Percentiles rank a stretch among this genome's conserved stretches.
phyloP scores from a whole-genome alignment of 1,140 invertebrate species.

The Brachionus paranguensis region DNA sequence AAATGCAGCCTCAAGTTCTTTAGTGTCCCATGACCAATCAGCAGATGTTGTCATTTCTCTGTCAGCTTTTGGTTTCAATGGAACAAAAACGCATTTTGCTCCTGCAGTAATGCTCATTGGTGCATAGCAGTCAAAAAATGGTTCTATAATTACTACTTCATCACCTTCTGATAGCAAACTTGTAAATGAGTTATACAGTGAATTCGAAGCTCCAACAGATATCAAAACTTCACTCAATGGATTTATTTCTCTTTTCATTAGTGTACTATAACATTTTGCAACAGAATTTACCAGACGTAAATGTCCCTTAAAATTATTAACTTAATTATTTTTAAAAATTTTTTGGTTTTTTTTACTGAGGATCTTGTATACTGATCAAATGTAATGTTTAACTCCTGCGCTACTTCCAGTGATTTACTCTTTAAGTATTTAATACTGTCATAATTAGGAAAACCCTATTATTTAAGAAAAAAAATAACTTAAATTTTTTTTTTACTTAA shows the following conservation, averaged over 20 bases:
- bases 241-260: slow-evolving; percentile 70
- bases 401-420: slow-evolving; percentile 67
- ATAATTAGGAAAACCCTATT: slow-evolving; percentile 83
- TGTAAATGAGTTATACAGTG: slow-evolving; percentile 65
- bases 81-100: slow-evolving; percentile 77
- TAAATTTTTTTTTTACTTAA: neutral
- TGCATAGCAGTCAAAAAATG: slow-evolving; percentile 95
- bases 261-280: slow-evolving; percentile 73
- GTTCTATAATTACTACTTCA: slow-evolving; percentile 93
- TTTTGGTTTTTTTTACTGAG: slow-evolving; percentile 51
- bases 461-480: neutral
- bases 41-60: slow-evolving; percentile 60
- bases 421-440: slow-evolving; percentile 75
- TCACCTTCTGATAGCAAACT: slow-evolving; percentile 74
- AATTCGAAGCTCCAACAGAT: slow-evolving; percentile 85
- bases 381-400: slow-evolving; percentile 66
- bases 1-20: slow-evolving; percentile 76
- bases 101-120: slow-evolving; percentile 84
- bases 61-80: slow-evolving; percentile 69
- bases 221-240: slow-evolving; percentile 77
- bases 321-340: no score
- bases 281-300: slow-evolving; percentile 76
- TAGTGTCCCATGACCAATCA: slow-evolving; percentile 80
- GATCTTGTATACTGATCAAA: slow-evolving; percentile 77
- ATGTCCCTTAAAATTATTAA: slow-evolving; percentile 67